phyloP scores from a whole-genome alignment of 2,113 vertebrate genomes.

The Malurus melanocephalus region DNA sequence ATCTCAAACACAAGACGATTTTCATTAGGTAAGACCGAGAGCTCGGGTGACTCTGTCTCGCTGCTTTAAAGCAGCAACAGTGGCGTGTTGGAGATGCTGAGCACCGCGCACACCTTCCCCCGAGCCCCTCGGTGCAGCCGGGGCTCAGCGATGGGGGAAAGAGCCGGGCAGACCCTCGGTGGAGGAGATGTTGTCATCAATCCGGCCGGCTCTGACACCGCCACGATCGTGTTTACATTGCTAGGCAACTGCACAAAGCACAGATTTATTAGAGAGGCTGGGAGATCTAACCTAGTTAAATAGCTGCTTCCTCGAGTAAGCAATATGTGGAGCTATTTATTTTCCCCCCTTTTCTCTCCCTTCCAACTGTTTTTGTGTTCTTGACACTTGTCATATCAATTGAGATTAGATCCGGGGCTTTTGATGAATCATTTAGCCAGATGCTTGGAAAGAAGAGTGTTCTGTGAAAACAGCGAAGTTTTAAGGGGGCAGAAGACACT shows the following conservation, averaged over 20 bases:
- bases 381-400: background rate
- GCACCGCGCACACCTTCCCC: accelerated
- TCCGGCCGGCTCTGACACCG: background rate
- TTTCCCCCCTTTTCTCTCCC: background rate
- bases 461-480: background rate
- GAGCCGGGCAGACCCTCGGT: accelerated
- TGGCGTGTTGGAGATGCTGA: background rate
- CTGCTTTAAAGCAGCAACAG: background rate
- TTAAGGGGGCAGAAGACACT: background rate
- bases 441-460: background rate
- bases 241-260: conserved; percentile 5
- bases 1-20: background rate
- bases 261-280: conserved; percentile 1
- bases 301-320: conserved; percentile 1
- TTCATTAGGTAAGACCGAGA: background rate
- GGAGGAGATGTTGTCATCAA: background rate
- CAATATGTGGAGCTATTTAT: background rate
- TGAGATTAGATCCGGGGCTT: background rate
- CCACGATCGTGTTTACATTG: background rate
- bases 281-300: conserved; percentile 1
- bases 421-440: conserved; percentile 24
- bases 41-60: background rate
- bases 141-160: background rate
- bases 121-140: accelerated
- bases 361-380: background rate